Evolutionary conservation across 2,888 invertebrate genomes (phyloP).

Genomic region (Ormyrus labotus): DNA sequence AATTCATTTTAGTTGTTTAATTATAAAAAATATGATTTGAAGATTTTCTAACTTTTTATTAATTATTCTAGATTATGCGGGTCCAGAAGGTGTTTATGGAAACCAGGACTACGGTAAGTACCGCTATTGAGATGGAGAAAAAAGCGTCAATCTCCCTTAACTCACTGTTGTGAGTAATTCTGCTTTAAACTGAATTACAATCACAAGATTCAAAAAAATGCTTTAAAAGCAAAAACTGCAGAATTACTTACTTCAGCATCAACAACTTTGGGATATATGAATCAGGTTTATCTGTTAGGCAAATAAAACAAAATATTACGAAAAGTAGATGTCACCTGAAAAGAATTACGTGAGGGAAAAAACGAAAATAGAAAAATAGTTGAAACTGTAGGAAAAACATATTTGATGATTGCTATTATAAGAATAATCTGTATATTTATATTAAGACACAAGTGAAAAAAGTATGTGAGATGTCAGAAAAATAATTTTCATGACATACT

Average conservation of each 20-base stretch:
- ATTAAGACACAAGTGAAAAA: conserved; percentile 45
- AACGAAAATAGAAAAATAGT: conserved; percentile 27
- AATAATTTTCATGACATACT: conserved; percentile 50
- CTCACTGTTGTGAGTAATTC: conserved; percentile 44
- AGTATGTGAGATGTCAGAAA: conserved; percentile 46
- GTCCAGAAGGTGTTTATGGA: conserved; percentile 71
- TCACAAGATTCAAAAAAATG: neutral
- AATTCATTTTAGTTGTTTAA: neutral
- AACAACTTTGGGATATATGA: conserved; percentile 32
- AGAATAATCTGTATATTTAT: conserved; percentile 54
- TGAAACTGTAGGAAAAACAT: conserved; percentile 37
- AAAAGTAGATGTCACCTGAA: conserved; percentile 44
- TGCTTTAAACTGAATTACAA: conserved; percentile 21
- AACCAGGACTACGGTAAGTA: conserved; percentile 75
- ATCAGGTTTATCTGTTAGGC: conserved; percentile 45
- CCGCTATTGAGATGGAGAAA: conserved; percentile 58
- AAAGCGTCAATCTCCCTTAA: conserved; percentile 38
- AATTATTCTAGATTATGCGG: conserved; percentile 70
- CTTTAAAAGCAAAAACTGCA: neutral
- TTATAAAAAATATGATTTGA: neutral
- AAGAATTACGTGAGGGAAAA: conserved; percentile 37
- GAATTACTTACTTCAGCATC: neutral
- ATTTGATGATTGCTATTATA: conserved; percentile 48
- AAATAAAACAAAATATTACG: conserved; percentile 1
- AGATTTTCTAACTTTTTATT: conserved; percentile 20